Base-by-base conservation (phyloP, 2,113 vertebrate species). In the human (Homo sapiens) region DNA sequence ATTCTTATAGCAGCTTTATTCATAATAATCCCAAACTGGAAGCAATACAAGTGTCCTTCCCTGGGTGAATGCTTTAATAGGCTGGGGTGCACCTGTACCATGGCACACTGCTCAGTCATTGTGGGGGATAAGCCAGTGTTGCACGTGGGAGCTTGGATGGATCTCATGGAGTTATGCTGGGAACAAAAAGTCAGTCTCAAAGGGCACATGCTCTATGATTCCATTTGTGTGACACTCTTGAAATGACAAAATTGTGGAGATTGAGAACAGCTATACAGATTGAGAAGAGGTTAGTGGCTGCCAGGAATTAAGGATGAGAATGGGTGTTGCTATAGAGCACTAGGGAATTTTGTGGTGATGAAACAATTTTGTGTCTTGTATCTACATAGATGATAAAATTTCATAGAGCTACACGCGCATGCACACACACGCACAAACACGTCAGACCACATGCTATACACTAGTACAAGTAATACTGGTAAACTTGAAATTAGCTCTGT, bases 81-180 rank as follows among this genome's bases (percentile, higher is more conserved):
- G 59, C 22, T 0, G 6, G 32, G 3, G 4, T 27, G 6, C 0
- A 35, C 32, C 8, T 0, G 0, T 48, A 5, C 32, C 23, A 14
- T 0, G 18, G 4, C 8, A n/a, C 14, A 9, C 23, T 45, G 32
- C 23, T 92, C 45, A 76, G 13, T 12, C 11, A 6, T 3, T 23
- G 22, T 7, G 12, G 50, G 3, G 6, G n/a, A 50, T 43, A 45
- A 83, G 27, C 6, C 14, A 30, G 5, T 27, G 18, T 18, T 18
- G 2, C 68, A 16, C 22, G 1, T 57, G 30, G 38, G 11, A 72
- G 8, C 4, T 27, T 61, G 57, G 57, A 7, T 35, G 25, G 7
- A 50, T 75, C 35, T 61, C 52, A 3, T 9, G 35, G 50, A 78
- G 23, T 73, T 17, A 50, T 17, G 6, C 23, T 52, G 64, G 92